Base-by-base conservation (phyloP, 2,797 vertebrate genomes). In the Gymnothorax reevesii region DNA sequence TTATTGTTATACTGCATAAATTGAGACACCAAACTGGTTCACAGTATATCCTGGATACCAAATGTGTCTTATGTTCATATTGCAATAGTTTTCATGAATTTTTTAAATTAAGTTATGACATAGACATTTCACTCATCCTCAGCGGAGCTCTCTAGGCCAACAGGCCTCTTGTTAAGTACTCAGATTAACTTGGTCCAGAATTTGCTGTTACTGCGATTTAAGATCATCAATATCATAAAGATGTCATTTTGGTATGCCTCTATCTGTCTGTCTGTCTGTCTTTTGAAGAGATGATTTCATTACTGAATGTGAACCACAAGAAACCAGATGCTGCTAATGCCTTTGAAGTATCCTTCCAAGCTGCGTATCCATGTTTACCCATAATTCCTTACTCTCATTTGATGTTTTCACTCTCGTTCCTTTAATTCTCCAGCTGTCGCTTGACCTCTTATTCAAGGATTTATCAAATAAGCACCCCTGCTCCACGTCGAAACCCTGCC, bases 381-480 rank as follows among this genome's bases (percentile, higher is more conserved):
- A 52, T 7, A 6, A 52, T 54, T 79, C 17, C 10, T 2, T 6
- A 20, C 17, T 52, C 42, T 79, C 54, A 49, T 22, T 54, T 17
- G n/a, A 66, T 66, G 17, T 2, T 52, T 79, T 54, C n/a, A 79
- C 75, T 52, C 5, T 42, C 54, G 75, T 79, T 17, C 49, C 49
- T 20, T 20, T 7, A 49, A 17, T 77, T 20, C 73, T 79, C 75
- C 17, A 7, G 42, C 22, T 49, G 8, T 54, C 49, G 42, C 22
- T 22, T 15, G 15, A 52, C 49, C 75, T 52, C 75, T 22, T 1
- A 79, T 79, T 52, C 0, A 54, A 54, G 52, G 75, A 79, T 79
- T 79, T 82, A 84, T 84, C 85, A 69, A 71, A 71, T 8, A 27
- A 42, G 33, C 33, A 42, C 33, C 33, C 7, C 55, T 66, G 77